Percentiles rank a stretch among this genome's conserved stretches.
These are phyloP conservation scores for Limnephilus lunatus DNA, from an alignment of 2,888 invertebrate species.

Conservation along the genomic window DNA sequence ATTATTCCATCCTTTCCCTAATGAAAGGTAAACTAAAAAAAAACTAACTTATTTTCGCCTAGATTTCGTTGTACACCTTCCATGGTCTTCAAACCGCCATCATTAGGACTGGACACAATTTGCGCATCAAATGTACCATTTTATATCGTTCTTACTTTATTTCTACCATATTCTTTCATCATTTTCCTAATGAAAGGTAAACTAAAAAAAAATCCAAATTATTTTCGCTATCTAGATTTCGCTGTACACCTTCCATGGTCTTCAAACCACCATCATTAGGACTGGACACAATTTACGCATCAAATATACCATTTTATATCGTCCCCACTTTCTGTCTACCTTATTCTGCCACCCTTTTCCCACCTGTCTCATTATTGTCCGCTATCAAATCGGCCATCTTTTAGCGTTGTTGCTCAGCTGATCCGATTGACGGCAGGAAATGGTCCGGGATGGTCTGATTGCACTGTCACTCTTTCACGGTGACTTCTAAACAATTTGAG, in stretches of 20 bases:
- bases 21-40: too few species aligned
- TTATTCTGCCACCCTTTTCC: not conserved
- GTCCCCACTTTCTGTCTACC: not conserved
- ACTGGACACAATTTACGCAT: not conserved
- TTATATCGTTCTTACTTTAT: not conserved
- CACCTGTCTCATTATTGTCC: slow-evolving; percentile 3
- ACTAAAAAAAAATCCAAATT: too few species aligned
- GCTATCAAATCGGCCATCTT: not conserved
- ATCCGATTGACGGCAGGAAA: slow-evolving; percentile 60
- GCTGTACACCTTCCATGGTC: not conserved
- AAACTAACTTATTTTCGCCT: too few species aligned
- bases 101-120: not conserved
- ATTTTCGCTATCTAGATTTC: not conserved
- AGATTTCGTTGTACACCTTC: not conserved
- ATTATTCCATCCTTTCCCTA: not conserved
- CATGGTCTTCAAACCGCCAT: not conserved
- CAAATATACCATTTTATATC: not conserved
- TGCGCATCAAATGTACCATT: not conserved
- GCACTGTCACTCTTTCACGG: slow-evolving; percentile 13
- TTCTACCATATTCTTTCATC: not conserved
- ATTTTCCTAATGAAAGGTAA: too few species aligned
- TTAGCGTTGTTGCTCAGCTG: slow-evolving; percentile 3
- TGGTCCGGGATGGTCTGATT: slow-evolving; percentile 50
- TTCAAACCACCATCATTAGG: not conserved
- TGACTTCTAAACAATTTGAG: slow-evolving; percentile 7